These are phyloP conservation scores for Montipora foliosa DNA, from an alignment of 64 coral and sea anemone genomes.

Conservation along the genomic window DNA sequence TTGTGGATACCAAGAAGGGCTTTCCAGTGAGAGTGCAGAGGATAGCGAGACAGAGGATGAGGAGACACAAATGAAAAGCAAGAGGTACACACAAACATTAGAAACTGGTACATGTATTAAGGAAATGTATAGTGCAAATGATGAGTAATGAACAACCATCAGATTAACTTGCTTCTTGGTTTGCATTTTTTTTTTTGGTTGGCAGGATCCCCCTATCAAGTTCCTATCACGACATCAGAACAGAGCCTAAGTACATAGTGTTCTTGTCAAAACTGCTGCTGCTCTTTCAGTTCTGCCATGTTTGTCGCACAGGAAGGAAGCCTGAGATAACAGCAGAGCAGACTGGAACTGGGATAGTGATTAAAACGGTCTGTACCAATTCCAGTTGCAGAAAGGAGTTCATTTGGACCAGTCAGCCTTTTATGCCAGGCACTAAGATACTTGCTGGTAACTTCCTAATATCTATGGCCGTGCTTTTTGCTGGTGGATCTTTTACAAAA, in stretches of 20 bases:
- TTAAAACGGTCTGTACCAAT: constrained; percentile 40
- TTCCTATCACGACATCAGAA: constrained; percentile 1
- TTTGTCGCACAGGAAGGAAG: constrained; percentile 5
- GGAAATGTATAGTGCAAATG: not conserved
- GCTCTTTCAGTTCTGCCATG: constrained; percentile 54
- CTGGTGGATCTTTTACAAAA: constrained; percentile 44
- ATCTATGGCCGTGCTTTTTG: constrained; percentile 40
- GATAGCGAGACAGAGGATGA: constrained; percentile 45
- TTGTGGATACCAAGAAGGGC: not conserved
- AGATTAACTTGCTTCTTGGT: not conserved
- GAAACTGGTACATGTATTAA: not conserved
- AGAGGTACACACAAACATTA: not conserved
- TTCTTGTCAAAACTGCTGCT: constrained; percentile 64
- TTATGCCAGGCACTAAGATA: constrained; percentile 44
- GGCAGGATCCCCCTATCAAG: constrained; percentile 2
- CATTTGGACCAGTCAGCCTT: constrained; percentile 59
- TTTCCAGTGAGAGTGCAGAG: constrained; percentile 12
- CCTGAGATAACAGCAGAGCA: not conserved
- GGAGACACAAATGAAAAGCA: constrained; percentile 24
- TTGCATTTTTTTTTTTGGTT: not conserved
- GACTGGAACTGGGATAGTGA: constrained; percentile 27
- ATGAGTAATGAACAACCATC: not conserved
- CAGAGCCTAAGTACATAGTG: constrained; percentile 60
- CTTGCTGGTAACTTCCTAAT: constrained; percentile 60
- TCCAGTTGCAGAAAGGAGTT: constrained; percentile 12